Evolutionary conservation across 2,888 invertebrate genomes (phyloP).

Genomic region (Dasypogon diadema): DNA sequence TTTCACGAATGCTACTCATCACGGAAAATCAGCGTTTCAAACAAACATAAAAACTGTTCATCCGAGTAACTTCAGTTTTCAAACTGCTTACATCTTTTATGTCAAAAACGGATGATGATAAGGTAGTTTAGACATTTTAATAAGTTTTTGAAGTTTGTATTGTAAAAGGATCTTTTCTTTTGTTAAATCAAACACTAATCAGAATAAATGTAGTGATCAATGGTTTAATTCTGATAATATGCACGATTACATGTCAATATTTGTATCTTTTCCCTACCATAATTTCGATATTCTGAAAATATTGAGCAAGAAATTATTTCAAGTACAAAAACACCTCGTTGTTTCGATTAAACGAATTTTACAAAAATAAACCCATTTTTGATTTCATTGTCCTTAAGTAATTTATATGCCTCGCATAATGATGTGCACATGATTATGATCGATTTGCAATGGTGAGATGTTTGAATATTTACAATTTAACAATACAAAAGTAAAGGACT

Average conservation of each 20-base stretch:
- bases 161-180: no score
- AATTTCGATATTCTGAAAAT: slow-evolving; percentile 33
- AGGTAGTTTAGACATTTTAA: no score
- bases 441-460: neutral
- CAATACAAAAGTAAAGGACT: neutral
- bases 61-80: no score
- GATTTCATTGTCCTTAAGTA: slow-evolving; percentile 24
- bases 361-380: slow-evolving; percentile 39
- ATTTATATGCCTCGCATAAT: slow-evolving; percentile 13
- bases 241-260: slow-evolving; percentile 36
- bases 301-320: slow-evolving; percentile 33
- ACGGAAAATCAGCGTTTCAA: neutral
- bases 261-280: slow-evolving; percentile 6
- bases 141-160: no score
- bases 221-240: slow-evolving; percentile 30
- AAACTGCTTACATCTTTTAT: no score
- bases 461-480: slow-evolving; percentile 10
- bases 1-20: neutral
- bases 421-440: slow-evolving; percentile 4
- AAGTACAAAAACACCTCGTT: slow-evolving; percentile 27
- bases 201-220: slow-evolving; percentile 22
- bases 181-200: no score
- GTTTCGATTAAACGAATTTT: slow-evolving; percentile 23
- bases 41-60: no score
- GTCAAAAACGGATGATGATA: no score